Evolutionary conservation across 1,140 invertebrate genomes (phyloP), one percentile per base, ranked within the genome.

Genomic region (Hycleus cichorii): DNA sequence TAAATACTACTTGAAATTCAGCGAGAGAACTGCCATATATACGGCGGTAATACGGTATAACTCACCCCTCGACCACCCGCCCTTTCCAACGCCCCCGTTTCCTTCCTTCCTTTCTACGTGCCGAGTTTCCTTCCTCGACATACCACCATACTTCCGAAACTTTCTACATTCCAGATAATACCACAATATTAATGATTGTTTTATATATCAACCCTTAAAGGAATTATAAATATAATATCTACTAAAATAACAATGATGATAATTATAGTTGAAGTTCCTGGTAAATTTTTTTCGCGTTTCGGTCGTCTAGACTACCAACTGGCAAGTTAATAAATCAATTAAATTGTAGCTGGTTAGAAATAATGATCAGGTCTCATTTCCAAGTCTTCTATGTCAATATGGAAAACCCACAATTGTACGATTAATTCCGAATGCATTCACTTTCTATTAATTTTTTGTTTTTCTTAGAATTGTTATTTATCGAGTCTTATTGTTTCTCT

Each of bases 181-280:
- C 67, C 67, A 58, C 65, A 65, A 59, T 67, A 69, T 69, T 69
- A 69, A 69, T 69, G 67, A 67, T 67, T 61, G 48, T 57, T 59
- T 57, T 62, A 57, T 18, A 18, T 57, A 57, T 57, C 39, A 57
- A 7, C 11, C 9, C 11, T 42, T 32, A 7, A 42, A 42, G 40
- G 8, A 42, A n/a, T 9, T n/a, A 11, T 11, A 42, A 11, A 42
- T 42, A 9, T 42, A 42, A 42, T n/a, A 42, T 18, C 18, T 18
- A 42, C 9, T 8, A 42, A 8, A 4, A 42, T n/a, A 42, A 42
- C 10, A 42, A 42, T 42, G 32, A 32, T 32, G 32, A 42, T 42
- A 42, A 42, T 10, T 8, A 42, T 11, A 42, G 4, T 42, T 39
- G 1, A 39, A 42, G 32, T 7, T 5, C 32, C 4, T 32, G 32